phyloP scores from a whole-genome alignment of 2,888 invertebrate species.

The Strigamia crassipes region DNA sequence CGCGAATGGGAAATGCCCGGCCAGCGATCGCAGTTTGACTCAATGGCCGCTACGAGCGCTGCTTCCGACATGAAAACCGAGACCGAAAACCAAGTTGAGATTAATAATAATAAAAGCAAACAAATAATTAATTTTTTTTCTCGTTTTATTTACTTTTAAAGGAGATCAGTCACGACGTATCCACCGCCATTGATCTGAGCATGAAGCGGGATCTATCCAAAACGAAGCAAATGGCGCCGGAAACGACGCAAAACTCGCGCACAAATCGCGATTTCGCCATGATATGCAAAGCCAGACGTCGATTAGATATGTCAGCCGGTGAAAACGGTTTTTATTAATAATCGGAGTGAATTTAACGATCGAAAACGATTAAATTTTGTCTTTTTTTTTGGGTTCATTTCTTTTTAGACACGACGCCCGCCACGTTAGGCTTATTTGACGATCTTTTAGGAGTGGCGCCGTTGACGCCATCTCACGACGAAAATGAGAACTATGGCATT shows the following conservation, averaged over 20 bases:
- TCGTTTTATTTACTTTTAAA: too few species aligned
- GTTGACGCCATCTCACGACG: too few species aligned
- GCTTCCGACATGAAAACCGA: background rate
- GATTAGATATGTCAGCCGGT: background rate
- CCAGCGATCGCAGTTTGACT: background rate
- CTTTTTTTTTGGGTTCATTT: too few species aligned
- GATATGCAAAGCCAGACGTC: background rate
- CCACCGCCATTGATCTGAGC: background rate
- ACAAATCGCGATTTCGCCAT: background rate
- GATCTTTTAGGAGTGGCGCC: too few species aligned
- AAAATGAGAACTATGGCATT: too few species aligned
- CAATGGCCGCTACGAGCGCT: background rate
- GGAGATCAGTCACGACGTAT: background rate
- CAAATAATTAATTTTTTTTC: background rate
- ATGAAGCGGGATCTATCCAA: background rate
- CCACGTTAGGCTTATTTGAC: too few species aligned
- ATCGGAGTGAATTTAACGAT: too few species aligned
- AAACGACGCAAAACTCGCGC: background rate
- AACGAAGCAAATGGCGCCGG: background rate
- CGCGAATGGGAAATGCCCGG: slow-evolving; percentile 28
- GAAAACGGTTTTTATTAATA: background rate
- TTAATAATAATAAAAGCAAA: too few species aligned
- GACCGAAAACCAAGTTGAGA: background rate
- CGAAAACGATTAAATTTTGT: background rate
- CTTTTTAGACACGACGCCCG: background rate